Base-by-base conservation (phyloP, 2,113 vertebrate genomes). In the Bubo scandiacus region DNA sequence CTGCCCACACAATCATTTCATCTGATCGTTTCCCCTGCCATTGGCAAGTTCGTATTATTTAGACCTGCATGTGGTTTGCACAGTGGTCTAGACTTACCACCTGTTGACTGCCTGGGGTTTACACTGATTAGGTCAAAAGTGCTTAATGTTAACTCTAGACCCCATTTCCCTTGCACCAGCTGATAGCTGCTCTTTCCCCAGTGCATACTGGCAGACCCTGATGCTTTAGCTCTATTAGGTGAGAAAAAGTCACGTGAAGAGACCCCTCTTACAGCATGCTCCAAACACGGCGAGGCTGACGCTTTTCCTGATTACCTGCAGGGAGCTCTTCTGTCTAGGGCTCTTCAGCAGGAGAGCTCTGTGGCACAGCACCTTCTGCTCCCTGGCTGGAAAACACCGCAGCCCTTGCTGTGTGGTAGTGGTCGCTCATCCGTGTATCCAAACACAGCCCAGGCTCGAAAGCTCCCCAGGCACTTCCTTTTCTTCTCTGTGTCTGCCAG, bases 311-410 rank as follows among this genome's bases (percentile, higher is more conserved):
- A 42, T 89, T 67, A 27, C 36, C 62, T 71, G 23, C 45, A 57
- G 47, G 54, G 30, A 74, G 21, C 30, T 67, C 29, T 86, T 66
- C 65, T 59, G 21, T 51, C 74, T 85, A 65, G 65, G 74, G 70
- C 54, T 77, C 49, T 88, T 86, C 63, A 68, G 30, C 42, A 49
- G n/a, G 26, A 80, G 67, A 71, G 52, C 42, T 67, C 42, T 67
- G 63, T 2, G 0, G 52, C 16, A 1, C 1, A 1, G 22, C 8
- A 4, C 25, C 49, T 82, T 63, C 45, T 63, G 38, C 81, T 68
- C 34, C 45, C 57, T 52, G 40, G 11, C 36, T 88, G 84, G 47
- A 54, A 67, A 72, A 67, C 40, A 25, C 8, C 1, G 0, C 22
- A 62, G 88, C 42, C 70, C 63, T 71, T 59, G 30, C 20, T 49